Percentiles rank a stretch among this genome's conserved stretches.
phyloP scores from a whole-genome alignment of 2,797 vertebrate genomes.

The Sebastes melanostomus region DNA sequence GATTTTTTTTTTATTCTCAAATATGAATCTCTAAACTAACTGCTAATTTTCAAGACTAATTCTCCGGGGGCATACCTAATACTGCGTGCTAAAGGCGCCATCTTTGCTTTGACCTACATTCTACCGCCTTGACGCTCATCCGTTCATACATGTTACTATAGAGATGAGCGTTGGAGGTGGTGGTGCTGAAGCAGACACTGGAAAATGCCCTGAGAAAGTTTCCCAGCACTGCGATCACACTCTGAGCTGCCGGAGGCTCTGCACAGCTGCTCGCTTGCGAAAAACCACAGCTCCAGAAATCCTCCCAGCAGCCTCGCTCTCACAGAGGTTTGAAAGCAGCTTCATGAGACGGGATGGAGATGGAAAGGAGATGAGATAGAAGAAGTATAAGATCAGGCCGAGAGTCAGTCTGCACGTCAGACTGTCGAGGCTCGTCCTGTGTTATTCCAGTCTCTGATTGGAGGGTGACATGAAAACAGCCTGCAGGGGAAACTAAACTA shows the following conservation, averaged over 20 bases:
- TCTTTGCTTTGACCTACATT: conserved; percentile 71
- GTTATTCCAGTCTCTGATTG: conserved; percentile 34
- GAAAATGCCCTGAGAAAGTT: conserved; percentile 46
- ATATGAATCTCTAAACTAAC: not conserved
- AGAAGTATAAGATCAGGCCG: not conserved
- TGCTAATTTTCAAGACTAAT: not conserved
- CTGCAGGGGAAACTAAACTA: conserved; percentile 46
- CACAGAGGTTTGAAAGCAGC: not conserved
- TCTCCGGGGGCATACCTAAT: conserved; percentile 6
- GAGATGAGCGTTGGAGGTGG: conserved; percentile 40
- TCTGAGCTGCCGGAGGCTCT: not conserved
- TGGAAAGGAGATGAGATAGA: not conserved
- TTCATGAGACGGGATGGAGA: not conserved
- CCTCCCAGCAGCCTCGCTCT: not conserved
- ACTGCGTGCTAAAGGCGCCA: conserved; percentile 22
- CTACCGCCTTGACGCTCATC: conserved; percentile 45
- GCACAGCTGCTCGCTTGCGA: conserved; percentile 27
- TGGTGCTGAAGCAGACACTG: conserved; percentile 26
- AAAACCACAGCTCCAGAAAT: not conserved
- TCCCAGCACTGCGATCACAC: not conserved
- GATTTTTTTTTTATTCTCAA: not conserved
- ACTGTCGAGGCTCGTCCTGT: not conserved
- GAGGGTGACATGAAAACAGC: conserved; percentile 30
- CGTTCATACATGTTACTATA: conserved; percentile 53
- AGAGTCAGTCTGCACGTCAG: conserved; percentile 21